Base-by-base conservation (phyloP, 2,888 invertebrate genomes). In the Allygus modestus region DNA sequence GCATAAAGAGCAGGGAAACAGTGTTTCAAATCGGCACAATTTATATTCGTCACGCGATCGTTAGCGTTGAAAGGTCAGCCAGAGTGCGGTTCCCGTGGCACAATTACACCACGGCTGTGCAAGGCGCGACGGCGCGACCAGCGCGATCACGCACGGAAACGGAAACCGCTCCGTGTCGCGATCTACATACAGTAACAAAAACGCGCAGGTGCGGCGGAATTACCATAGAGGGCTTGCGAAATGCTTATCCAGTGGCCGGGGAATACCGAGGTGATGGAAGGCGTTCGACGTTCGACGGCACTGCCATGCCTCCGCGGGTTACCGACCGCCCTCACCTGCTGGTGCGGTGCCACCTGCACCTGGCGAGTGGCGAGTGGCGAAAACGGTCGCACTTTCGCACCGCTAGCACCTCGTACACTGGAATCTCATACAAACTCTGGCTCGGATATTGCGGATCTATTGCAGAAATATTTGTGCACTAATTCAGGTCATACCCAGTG, bases 331-430 rank as follows among this genome's bases (percentile, higher is more conserved):
- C 23, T 54, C 65, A 65, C 65, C 65, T 65, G 65, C 11, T 28
- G n/a, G n/a, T 15, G 20, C 65, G n/a, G n/a, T 15, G 20, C 65
- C 65, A 65, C 65, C 65, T 65, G 65, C 65, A 17, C 0, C 28
- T n/a, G n/a, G n/a, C n/a, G n/a, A n/a, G n/a, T n/a, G n/a, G n/a
- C n/a, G n/a, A n/a, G n/a, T n/a, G 15, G 15, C 65, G 65, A 12
- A 28, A 65, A 65, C 65, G 26, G 65, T 12, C 28, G 28, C n/a
- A 65, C 65, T 65, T 65, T 65, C 65, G 65, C 65, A 15, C 65
- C 31, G 26, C 65, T 65, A 12, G 28, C 65, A 9, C 2, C 15
- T 15, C 0, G 31, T 12, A 9, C 65, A 5, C 26, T 5, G 65
- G 65, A 65, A 65, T 65, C 9, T 26, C 31, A 26, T 26, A 28